Conservation (phyloP, 2,888 invertebrate species). For the Cryptocephalus moraei region DNA sequence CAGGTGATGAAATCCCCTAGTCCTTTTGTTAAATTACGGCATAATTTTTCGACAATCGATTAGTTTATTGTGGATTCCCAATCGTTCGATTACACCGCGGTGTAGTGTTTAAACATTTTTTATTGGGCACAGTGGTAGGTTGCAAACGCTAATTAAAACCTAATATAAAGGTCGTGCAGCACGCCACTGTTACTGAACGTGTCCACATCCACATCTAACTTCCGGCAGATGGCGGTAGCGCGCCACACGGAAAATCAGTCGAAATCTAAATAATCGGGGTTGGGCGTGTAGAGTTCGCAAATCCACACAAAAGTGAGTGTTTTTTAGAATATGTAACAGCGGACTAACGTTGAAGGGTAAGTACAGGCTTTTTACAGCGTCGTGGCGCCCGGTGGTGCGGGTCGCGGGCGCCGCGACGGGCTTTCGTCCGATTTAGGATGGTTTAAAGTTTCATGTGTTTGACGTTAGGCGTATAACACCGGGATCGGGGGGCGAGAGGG, state of each 20-base stretch:
- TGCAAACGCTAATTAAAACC: too few species aligned
- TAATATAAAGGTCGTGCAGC: too few species aligned
- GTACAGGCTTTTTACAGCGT: constrained; percentile 14
- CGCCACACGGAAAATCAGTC: constrained; percentile 21
- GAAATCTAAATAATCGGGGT: constrained; percentile 28
- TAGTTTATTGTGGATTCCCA: too few species aligned
- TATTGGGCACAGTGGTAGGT: too few species aligned
- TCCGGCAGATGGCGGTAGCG: neutral
- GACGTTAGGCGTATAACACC: constrained; percentile 8
- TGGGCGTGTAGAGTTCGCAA: constrained; percentile 35
- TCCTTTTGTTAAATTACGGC: too few species aligned
- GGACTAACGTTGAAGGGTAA: constrained; percentile 27
- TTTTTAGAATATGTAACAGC: constrained; percentile 30
- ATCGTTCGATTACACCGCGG: too few species aligned
- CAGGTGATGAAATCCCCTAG: too few species aligned
- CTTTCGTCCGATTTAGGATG: constrained; percentile 13
- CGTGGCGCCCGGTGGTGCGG: constrained; percentile 6
- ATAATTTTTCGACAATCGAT: too few species aligned
- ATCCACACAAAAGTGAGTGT: constrained; percentile 31
- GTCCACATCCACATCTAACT: neutral
- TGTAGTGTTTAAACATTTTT: too few species aligned
- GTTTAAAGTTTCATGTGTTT: constrained; percentile 29
- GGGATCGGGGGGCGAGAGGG: too few species aligned
- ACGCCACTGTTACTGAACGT: too few species aligned
- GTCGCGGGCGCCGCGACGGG: constrained; percentile 4